Evolutionary conservation across 2,797 vertebrate species (phyloP).

Genomic region (Xyrichtys novacula): DNA sequence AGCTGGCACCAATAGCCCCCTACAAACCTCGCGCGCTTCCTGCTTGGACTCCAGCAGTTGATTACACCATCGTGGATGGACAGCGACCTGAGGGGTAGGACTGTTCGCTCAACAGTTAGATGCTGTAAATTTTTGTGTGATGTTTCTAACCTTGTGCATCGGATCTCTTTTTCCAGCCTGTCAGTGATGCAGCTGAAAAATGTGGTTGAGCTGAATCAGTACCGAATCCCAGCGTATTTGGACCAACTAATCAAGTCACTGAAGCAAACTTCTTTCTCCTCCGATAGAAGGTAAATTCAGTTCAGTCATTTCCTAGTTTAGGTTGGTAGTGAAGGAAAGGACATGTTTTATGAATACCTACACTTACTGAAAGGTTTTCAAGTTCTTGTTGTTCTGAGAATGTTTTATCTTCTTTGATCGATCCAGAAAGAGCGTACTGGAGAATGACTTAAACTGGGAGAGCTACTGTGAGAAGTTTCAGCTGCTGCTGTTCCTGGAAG

Average conservation of each 20-base stretch:
- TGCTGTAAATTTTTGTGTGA: background rate
- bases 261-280: rapidly evolving
- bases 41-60: background rate
- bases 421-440: slow-evolving; percentile 59
- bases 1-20: slow-evolving; percentile 83
- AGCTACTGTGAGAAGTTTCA: slow-evolving; percentile 88
- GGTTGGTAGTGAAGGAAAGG: background rate
- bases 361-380: too few relatives aligned
- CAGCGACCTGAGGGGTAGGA: slow-evolving; percentile 79
- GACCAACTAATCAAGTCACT: slow-evolving; percentile 51
- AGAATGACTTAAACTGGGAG: slow-evolving; percentile 75
- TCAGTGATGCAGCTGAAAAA: slow-evolving; percentile 19
- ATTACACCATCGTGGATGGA: slow-evolving; percentile 79
- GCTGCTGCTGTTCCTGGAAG: slow-evolving; percentile 91
- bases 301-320: background rate
- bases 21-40: slow-evolving; percentile 76
- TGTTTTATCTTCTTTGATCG: background rate
- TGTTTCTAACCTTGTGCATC: background rate
- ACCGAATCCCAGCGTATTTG: slow-evolving; percentile 53
- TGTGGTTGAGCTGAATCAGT: background rate
- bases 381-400: too few relatives aligned
- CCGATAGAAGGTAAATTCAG: slow-evolving; percentile 39
- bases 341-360: background rate
- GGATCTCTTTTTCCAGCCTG: slow-evolving; percentile 51
- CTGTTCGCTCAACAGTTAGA: background rate